A percentile compares a stretch with the other conserved stretches of the same genome.
phyloP scores from a whole-genome alignment of 2,113 vertebrate genomes.

The Ceuthmochares aereus region DNA sequence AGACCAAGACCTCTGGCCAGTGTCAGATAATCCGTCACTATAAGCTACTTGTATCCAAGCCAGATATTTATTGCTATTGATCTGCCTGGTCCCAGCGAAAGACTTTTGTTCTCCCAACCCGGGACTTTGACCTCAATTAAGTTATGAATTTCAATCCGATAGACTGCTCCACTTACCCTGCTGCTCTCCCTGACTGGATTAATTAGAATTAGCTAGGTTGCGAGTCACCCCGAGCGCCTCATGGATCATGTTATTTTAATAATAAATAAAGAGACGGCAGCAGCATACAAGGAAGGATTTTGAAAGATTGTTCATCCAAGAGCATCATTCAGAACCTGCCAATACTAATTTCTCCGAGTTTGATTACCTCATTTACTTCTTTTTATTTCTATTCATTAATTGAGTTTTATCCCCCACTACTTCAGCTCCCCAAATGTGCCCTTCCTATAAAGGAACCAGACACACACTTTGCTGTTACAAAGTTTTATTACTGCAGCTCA shows the following conservation, averaged over 20 bases:
- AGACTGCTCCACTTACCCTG: constrained; percentile 94
- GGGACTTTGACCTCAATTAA: constrained; percentile 99
- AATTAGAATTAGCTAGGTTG: constrained; percentile 97
- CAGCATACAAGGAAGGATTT: constrained; percentile 79
- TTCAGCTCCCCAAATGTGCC: constrained; percentile 71
- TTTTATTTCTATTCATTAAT: constrained; percentile 78
- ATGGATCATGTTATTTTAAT: constrained; percentile 97
- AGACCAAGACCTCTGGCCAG: constrained; percentile 81
- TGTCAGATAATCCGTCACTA: constrained; percentile 87
- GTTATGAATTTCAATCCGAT: constrained; percentile 99
- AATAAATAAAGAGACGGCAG: constrained; percentile 88
- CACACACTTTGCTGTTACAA: constrained; percentile 29
- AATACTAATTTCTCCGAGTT: constrained; percentile 86
- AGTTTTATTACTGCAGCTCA: constrained; percentile 66
- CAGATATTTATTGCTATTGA: constrained; percentile 99
- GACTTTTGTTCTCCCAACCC: constrained; percentile 96
- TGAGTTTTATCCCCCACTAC: constrained; percentile 71
- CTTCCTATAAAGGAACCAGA: constrained; percentile 71
- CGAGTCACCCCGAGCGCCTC: constrained; percentile 85
- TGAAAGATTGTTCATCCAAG: constrained; percentile 83
- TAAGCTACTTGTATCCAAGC: constrained; percentile 86
- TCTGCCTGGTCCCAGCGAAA: constrained; percentile 91
- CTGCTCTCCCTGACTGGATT: constrained; percentile 92
- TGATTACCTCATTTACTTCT: constrained; percentile 82
- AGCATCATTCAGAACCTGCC: constrained; percentile 85